phyloP scores from a whole-genome alignment of 2,113 vertebrate genomes.

The Herpetotheres cachinnans region DNA sequence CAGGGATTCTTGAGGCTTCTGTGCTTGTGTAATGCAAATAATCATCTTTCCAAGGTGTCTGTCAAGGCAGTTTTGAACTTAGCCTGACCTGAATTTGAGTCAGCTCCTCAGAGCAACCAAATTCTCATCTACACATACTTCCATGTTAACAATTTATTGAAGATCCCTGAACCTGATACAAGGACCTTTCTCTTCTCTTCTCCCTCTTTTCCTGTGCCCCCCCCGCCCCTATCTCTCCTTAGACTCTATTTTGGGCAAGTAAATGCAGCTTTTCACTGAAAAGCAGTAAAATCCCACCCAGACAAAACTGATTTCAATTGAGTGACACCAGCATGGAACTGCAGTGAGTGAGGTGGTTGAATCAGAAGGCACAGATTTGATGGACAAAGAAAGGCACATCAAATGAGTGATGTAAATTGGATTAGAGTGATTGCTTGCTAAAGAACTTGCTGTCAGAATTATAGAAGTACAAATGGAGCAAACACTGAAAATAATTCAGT shows the following conservation, averaged over 20 bases:
- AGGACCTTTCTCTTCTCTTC: not conserved
- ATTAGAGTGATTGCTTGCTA: not conserved
- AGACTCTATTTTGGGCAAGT: not conserved
- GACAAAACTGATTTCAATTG: not conserved
- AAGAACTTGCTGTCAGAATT: not conserved
- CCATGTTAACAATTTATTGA: not conserved
- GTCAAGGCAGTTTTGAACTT: not conserved
- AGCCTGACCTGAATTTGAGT: not conserved
- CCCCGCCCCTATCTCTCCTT: not conserved
- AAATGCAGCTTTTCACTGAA: not conserved
- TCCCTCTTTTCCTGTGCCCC: not conserved
- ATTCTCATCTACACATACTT: not conserved
- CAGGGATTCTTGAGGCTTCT: not conserved
- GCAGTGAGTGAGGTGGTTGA: not conserved
- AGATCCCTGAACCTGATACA: not conserved
- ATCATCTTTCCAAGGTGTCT: not conserved
- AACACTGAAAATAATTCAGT: not conserved
- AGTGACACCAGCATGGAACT: not conserved
- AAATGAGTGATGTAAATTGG: not conserved
- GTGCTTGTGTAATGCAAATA: not conserved
- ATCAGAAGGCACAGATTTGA: not conserved
- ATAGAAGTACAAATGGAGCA: not conserved
- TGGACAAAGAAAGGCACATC: not conserved
- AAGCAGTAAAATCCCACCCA: not conserved
- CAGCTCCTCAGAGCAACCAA: not conserved